Evolutionary conservation across 2,797 vertebrate species (phyloP), one percentile per base, ranked within the genome.

Genomic region (Siniperca scherzeri): DNA sequence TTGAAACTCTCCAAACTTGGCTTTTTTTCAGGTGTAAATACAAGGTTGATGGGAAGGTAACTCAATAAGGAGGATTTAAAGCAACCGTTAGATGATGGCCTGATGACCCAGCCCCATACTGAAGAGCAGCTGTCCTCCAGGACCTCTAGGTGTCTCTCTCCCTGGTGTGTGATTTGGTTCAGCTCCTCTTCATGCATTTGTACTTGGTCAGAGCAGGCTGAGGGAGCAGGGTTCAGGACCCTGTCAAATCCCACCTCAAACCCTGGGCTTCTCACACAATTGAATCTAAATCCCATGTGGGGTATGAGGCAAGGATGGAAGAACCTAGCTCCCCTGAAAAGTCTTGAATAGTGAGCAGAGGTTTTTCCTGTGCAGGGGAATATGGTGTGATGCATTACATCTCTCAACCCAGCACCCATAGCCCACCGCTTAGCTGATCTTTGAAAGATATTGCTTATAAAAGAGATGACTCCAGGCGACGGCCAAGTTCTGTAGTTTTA

Each of bases 401-500:
- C 89, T 90, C 81, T 86, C 89, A 83, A 89, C 90, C 85, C 88
- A 76, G 88, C 89, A 94, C 93, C 91, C 90, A 93, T 92, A 94
- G 95, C 92, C 95, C 93, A 96, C 96, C 95, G 95, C 95, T 98
- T 97, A 97, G 95, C 95, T 92, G 94, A 96, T 95, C 95, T 94
- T 94, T 92, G 96, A 96, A 96, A 98, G 97, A 97, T 96, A 97
- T 96, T 96, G 97, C 97, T 98, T 97, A 97, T 93, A 97, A 97
- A 97, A 96, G 95, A 96, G 96, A 98, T 96, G 96, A 96, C 96
- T 97, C 95, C 95, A 95, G 96, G 96, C 96, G 92, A 96, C 94
- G 95, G 96, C 95, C 94, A 97, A 97, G 96, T 97, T 96, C 93
- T 96, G 96, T 97, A 95, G 96, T 96, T 98, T 98, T 98, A 99